Percentiles rank a stretch among this genome's conserved stretches.
Conservation (phyloP, 2,113 vertebrate species). For the Hylia prasina region DNA sequence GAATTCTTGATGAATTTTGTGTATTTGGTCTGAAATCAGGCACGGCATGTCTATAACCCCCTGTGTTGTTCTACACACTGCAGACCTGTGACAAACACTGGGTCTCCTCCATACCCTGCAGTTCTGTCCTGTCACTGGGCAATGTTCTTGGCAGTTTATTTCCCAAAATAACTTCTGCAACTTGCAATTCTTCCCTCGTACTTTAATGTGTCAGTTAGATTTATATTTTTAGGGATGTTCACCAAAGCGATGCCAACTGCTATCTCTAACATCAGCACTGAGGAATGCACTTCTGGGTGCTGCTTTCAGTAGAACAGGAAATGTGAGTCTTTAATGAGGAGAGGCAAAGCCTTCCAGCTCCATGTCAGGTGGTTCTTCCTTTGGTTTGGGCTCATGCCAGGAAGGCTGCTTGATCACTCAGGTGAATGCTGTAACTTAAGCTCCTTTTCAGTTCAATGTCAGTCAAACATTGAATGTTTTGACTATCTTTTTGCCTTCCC, state of each 20-base stretch:
- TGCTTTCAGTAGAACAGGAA: slow-evolving; percentile 19
- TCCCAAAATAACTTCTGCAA: neutral
- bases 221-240: neutral
- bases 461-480: neutral
- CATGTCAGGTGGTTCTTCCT: neutral
- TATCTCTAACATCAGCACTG: neutral
- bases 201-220: neutral
- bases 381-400: neutral
- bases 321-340: neutral
- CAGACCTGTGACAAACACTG: neutral
- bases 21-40: neutral
- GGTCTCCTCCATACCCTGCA: rapidly evolving
- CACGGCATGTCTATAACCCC: neutral
- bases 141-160: neutral
- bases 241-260: neutral
- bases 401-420: neutral
- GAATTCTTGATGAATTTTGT: neutral
- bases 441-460: neutral
- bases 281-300: neutral
- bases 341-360: neutral
- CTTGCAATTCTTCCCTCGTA: neutral
- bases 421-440: neutral
- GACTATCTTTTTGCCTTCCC: neutral
- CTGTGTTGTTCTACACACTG: neutral
- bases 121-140: rapidly evolving